A percentile compares a stretch with the other conserved stretches of the same genome.
These are phyloP conservation scores for Drosophila elegans DNA, from an alignment of 1,140 invertebrate genomes.

Conservation along the genomic window DNA sequence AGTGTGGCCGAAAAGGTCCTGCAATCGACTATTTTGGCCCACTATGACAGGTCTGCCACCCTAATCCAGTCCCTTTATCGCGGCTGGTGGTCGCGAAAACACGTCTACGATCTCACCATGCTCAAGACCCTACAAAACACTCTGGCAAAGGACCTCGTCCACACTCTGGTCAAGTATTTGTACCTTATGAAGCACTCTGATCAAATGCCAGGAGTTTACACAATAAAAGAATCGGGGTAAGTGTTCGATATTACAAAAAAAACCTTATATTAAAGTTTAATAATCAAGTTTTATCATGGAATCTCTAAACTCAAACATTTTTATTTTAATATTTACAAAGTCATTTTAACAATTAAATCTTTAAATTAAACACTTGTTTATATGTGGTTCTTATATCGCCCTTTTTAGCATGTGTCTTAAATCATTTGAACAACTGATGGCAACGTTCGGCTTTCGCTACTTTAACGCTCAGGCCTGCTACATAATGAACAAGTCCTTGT, in stretches of 20 bases:
- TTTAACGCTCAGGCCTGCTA: slow-evolving; percentile 12
- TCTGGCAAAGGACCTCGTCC: slow-evolving; percentile 1
- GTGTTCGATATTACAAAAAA: background rate
- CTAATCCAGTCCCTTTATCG: slow-evolving; percentile 60
- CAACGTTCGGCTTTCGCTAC: slow-evolving; percentile 18
- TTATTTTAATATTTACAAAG: no score
- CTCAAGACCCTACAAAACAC: slow-evolving; percentile 4
- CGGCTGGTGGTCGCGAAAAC: slow-evolving; percentile 60
- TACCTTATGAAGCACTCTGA: background rate
- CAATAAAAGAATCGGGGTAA: slow-evolving; percentile 3
- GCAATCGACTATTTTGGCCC: slow-evolving; percentile 1
- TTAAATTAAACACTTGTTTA: no score
- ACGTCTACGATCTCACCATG: slow-evolving; percentile 18
- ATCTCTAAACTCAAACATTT: no score
- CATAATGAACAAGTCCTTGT: background rate
- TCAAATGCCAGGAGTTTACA: slow-evolving; percentile 13
- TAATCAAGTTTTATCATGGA: no score
- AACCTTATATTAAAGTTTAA: background rate
- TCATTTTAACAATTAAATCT: no score
- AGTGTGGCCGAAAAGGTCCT: background rate
- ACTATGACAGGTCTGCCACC: slow-evolving; percentile 7
- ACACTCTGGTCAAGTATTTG: background rate
- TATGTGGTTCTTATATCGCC: background rate
- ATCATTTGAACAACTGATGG: background rate
- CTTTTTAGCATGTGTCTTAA: background rate